Conservation (phyloP, 2,113 vertebrate genomes). For the Anolis carolinensis region DNA sequence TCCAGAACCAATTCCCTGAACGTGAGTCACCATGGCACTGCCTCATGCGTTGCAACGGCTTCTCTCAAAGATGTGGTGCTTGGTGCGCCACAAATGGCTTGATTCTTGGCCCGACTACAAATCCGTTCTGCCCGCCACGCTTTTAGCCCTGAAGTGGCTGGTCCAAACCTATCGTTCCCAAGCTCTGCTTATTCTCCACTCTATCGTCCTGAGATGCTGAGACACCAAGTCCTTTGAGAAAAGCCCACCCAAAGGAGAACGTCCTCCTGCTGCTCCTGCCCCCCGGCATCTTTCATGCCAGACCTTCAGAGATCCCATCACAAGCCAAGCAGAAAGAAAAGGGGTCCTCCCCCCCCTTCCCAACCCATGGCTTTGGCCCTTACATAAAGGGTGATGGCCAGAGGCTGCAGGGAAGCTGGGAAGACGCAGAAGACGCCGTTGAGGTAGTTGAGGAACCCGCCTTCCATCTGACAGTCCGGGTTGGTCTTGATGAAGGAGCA, state of each 20-base stretch:
- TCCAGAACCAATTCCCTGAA: background rate
- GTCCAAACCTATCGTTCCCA: too few species aligned
- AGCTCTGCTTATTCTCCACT: too few species aligned
- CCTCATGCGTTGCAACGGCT: background rate
- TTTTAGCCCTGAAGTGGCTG: too few species aligned
- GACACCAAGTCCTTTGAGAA: too few species aligned
- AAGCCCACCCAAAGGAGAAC: too few species aligned
- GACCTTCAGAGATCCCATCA: background rate
- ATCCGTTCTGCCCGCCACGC: too few species aligned
- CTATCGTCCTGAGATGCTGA: too few species aligned
- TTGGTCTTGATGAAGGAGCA: constrained; percentile 85
- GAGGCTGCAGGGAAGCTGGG: constrained; percentile 78
- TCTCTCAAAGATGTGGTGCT: background rate
- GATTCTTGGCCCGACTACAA: too few species aligned
- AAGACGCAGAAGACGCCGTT: constrained; percentile 84
- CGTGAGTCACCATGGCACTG: background rate
- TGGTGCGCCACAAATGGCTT: background rate
- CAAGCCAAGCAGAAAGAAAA: background rate
- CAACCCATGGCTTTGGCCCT: constrained; percentile 32
- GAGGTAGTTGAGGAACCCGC: constrained; percentile 89
- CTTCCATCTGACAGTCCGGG: constrained; percentile 78
- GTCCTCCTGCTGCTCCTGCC: too few species aligned
- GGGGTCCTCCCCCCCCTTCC: background rate
- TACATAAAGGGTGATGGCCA: constrained; percentile 82
- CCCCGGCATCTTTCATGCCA: too few species aligned